These are phyloP conservation scores for Hyposmocoma kahamanoa DNA, from an alignment of 1,140 invertebrate species.

Conservation along the genomic window DNA sequence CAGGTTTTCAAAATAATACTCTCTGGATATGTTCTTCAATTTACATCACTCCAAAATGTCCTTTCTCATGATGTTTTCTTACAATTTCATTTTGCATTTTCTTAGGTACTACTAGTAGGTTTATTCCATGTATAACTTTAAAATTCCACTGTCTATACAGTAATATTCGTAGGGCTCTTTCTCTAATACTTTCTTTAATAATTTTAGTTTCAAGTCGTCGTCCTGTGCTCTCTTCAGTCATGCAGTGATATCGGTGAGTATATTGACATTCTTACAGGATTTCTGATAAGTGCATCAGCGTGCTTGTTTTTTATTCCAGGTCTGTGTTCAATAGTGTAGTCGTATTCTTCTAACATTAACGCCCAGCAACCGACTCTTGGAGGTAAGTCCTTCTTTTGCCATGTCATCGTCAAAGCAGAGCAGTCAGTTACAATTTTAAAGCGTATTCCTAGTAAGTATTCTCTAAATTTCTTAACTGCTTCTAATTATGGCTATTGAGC, in stretches of 20 bases:
- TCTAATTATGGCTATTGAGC: slow-evolving; percentile 9
- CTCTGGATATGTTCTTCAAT: slow-evolving; percentile 42
- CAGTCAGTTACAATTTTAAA: slow-evolving; percentile 8
- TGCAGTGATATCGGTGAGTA: slow-evolving; percentile 15
- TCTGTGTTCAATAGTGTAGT: slow-evolving; percentile 28
- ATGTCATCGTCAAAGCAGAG: slow-evolving; percentile 5
- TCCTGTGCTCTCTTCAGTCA: slow-evolving; percentile 23
- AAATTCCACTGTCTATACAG: slow-evolving; percentile 21
- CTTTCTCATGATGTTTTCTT: slow-evolving; percentile 32
- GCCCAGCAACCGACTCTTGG: slow-evolving; percentile 31
- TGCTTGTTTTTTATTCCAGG: slow-evolving; percentile 23
- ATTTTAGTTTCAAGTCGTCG: slow-evolving; percentile 23
- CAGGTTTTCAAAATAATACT: slow-evolving; percentile 52
- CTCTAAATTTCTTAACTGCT: neutral
- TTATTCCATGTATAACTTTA: slow-evolving; percentile 28
- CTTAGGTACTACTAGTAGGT: slow-evolving; percentile 33
- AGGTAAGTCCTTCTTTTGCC: slow-evolving; percentile 19
- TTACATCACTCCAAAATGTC: slow-evolving; percentile 51
- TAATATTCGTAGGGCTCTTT: slow-evolving; percentile 23
- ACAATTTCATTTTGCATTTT: slow-evolving; percentile 34
- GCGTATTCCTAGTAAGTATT: slow-evolving; percentile 3
- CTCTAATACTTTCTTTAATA: slow-evolving; percentile 25
- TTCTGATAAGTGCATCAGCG: slow-evolving; percentile 30
- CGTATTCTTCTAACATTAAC: slow-evolving; percentile 24
- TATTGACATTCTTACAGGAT: slow-evolving; percentile 12